These are phyloP conservation scores for Amblyraja radiata DNA, from an alignment of 2,797 vertebrate genomes.

Conservation along the genomic window DNA sequence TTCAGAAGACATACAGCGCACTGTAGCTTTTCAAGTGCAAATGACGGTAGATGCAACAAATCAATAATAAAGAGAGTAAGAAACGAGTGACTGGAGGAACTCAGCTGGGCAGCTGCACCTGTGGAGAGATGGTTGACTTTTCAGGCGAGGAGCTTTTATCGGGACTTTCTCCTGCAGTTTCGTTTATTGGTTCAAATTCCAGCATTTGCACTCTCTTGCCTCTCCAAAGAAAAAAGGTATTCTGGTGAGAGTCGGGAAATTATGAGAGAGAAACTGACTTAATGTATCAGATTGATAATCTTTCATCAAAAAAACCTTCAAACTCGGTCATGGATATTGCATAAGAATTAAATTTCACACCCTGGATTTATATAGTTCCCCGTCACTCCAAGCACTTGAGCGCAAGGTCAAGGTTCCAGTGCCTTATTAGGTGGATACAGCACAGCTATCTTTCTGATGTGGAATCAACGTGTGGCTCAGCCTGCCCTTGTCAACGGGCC, in stretches of 20 bases:
- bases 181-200: no score
- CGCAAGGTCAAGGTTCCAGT: background rate
- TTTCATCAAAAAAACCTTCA: background rate
- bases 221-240: background rate
- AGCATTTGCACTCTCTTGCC: no score
- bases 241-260: background rate
- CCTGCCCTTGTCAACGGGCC: background rate
- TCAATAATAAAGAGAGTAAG: background rate
- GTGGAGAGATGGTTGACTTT: no score
- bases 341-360: background rate
- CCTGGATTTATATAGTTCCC: background rate
- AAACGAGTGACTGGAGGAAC: no score
- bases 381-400: no score
- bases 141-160: no score
- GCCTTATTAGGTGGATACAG: background rate
- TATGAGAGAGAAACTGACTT: background rate
- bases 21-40: background rate
- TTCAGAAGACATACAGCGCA: background rate
- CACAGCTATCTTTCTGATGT: background rate
- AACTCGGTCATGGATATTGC: background rate
- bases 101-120: no score
- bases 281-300: background rate
- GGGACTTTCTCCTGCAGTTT: no score
- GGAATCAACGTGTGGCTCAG: background rate
- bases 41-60: background rate